phyloP scores from a whole-genome alignment of 2,888 invertebrate species.

The Balanococcus diminutus region DNA sequence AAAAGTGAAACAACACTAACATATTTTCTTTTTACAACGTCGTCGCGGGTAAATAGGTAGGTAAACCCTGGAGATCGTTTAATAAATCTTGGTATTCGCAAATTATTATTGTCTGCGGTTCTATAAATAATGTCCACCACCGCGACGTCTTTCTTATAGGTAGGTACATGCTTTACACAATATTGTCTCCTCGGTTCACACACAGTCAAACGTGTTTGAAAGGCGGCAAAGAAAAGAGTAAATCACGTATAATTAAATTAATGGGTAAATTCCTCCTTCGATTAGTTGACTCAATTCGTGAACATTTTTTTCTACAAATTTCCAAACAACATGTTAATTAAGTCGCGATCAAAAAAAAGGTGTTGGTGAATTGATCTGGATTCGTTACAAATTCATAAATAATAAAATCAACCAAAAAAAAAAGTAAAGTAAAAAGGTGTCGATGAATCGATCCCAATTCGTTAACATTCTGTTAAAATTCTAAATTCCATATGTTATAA shows the following conservation, averaged over 20 bases:
- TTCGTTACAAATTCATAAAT: too few species aligned
- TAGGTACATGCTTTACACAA: neutral
- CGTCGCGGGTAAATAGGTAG: conserved; percentile 17
- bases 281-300: too few species aligned
- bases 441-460: too few species aligned
- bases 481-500: too few species aligned
- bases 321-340: neutral
- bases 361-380: too few species aligned
- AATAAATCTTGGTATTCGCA: conserved; percentile 27
- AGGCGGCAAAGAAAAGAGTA: neutral
- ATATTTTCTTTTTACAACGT: conserved; percentile 32
- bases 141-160: neutral
- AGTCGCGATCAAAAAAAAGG: too few species aligned
- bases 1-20: conserved; percentile 24
- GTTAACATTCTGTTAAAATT: too few species aligned
- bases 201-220: neutral
- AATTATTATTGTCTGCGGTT: conserved; percentile 32
- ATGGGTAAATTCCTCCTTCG: neutral
- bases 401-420: neutral
- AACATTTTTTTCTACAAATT: neutral
- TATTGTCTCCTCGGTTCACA: neutral
- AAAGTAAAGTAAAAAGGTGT: neutral
- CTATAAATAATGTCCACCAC: conserved; percentile 31
- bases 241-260: neutral
- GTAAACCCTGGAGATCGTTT: conserved; percentile 12